Evolutionary conservation across 2,888 invertebrate species (phyloP).

Genomic region (Hydroisotoma schaefferi): DNA sequence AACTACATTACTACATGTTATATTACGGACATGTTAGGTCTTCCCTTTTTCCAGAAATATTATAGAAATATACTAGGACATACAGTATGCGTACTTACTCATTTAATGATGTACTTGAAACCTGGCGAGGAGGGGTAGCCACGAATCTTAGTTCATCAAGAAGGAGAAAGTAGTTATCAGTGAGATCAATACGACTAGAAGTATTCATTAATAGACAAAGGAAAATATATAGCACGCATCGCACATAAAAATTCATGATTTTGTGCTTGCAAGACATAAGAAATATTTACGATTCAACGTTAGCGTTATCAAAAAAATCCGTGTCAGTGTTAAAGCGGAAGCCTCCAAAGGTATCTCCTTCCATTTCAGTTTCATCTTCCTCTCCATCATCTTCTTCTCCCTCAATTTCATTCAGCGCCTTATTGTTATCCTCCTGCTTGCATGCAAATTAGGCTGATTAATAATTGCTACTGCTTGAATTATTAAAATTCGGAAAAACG

Average conservation of each 20-base stretch:
- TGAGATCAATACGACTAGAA: neutral
- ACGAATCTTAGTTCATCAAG: slow-evolving; percentile 12
- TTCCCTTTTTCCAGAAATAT: too few species aligned
- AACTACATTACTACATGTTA: too few species aligned
- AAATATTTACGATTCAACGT: slow-evolving; percentile 10
- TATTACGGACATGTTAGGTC: too few species aligned
- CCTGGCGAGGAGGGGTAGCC: neutral
- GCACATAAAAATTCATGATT: neutral
- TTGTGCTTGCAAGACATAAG: too few species aligned
- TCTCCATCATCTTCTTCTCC: slow-evolving; percentile 58
- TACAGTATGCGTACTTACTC: too few species aligned
- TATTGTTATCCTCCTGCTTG: neutral
- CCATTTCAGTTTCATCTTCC: slow-evolving; percentile 67
- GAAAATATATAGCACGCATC: neutral
- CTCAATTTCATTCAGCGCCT: neutral
- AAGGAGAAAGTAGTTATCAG: slow-evolving; percentile 9
- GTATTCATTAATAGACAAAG: neutral
- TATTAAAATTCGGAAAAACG: neutral
- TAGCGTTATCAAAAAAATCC: neutral
- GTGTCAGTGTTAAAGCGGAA: slow-evolving; percentile 54
- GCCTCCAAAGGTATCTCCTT: slow-evolving; percentile 82
- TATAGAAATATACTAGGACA: too few species aligned
- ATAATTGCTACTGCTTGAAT: neutral
- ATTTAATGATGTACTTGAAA: neutral
- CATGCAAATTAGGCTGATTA: neutral